Conservation (phyloP, 2,113 vertebrate species). For the Syrmaticus mikado region DNA sequence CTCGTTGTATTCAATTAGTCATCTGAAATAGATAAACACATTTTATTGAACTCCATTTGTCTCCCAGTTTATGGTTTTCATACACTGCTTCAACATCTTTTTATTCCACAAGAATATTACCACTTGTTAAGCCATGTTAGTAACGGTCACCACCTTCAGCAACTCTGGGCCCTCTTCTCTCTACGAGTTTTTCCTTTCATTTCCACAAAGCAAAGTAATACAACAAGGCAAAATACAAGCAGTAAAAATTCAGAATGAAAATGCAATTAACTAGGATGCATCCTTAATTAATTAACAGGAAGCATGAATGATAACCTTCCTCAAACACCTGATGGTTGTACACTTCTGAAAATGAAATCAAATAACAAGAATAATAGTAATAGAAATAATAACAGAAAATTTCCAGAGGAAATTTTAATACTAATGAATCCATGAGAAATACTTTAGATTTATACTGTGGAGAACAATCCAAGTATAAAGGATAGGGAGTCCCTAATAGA, state of each 20-base stretch:
- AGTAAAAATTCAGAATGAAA: background rate
- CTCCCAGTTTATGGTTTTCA: background rate
- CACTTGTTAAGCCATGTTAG: background rate
- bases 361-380: background rate
- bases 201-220: background rate
- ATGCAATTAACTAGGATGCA: background rate
- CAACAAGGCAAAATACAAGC: background rate
- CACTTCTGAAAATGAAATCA: background rate
- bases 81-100: background rate
- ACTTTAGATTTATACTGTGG: background rate
- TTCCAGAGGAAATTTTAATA: background rate
- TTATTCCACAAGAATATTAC: background rate
- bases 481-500: fast-evolving
- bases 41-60: background rate
- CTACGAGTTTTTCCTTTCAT: background rate
- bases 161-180: background rate
- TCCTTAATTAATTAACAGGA: background rate
- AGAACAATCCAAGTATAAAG: background rate
- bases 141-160: background rate
- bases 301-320: background rate
- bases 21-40: background rate
- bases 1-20: background rate
- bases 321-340: background rate
- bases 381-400: too few species aligned
- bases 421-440: background rate